phyloP scores from a whole-genome alignment of 2,113 vertebrate species.

The Regulus satrapa region DNA sequence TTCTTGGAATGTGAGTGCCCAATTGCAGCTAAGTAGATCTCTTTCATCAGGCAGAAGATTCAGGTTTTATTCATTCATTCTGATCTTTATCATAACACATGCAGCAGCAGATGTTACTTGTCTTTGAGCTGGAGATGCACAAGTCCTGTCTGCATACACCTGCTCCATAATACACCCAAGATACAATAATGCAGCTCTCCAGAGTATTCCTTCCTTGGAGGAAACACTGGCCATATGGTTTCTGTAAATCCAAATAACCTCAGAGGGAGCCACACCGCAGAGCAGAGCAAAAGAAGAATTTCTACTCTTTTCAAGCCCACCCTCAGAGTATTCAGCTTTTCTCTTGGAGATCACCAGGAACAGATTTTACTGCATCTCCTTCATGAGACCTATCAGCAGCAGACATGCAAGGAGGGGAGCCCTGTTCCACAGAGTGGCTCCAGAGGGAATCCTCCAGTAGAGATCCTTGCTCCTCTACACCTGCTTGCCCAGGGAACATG shows the following conservation, averaged over 20 bases:
- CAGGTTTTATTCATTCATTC: neutral
- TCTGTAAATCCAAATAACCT: neutral
- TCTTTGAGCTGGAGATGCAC: neutral
- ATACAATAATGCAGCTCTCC: neutral
- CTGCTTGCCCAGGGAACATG: neutral
- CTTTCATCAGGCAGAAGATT: neutral
- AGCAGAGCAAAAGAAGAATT: neutral
- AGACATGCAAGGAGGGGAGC: neutral
- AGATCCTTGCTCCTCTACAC: neutral
- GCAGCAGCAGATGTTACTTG: constrained; percentile 9
- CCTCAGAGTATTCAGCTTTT: neutral
- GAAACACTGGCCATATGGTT: neutral
- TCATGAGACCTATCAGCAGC: neutral
- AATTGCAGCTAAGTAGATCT: neutral
- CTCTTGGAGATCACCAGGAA: neutral
- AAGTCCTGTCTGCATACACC: neutral
- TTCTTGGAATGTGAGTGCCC: neutral
- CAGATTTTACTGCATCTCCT: neutral
- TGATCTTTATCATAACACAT: neutral
- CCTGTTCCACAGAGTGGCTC: neutral
- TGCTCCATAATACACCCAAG: neutral
- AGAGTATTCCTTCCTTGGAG: neutral
- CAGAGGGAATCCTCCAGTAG: neutral
- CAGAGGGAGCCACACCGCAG: neutral
- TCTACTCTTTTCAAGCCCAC: neutral